phyloP scores from a whole-genome alignment of 2,888 invertebrate genomes.

The Drosophila neotestacea region DNA sequence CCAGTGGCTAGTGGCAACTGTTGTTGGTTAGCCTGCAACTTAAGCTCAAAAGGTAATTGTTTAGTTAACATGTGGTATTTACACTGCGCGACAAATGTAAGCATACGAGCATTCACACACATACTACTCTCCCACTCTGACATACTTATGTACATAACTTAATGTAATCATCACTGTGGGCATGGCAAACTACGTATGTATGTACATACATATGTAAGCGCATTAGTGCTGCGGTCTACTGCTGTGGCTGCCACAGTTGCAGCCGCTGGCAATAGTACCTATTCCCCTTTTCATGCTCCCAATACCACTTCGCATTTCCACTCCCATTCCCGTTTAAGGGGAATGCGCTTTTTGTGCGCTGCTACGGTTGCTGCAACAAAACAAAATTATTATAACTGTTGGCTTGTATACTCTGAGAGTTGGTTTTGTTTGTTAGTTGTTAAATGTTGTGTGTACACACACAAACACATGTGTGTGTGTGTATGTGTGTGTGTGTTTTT shows the following conservation, averaged over 20 bases:
- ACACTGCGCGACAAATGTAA: slow-evolving; percentile 45
- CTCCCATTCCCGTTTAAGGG: slow-evolving; percentile 7
- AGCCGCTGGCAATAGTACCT: slow-evolving; percentile 35
- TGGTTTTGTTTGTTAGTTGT: slow-evolving; percentile 52
- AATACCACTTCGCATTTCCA: neutral
- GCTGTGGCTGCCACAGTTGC: slow-evolving; percentile 53
- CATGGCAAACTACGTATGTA: slow-evolving; percentile 5
- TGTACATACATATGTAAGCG: slow-evolving; percentile 52
- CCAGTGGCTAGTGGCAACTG: slow-evolving; percentile 25
- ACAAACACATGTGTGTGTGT: neutral
- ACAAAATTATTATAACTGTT: slow-evolving; percentile 64
- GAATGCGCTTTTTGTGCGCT: slow-evolving; percentile 64
- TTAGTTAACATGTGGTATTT: slow-evolving; percentile 81
- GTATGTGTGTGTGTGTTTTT: slow-evolving; percentile 35
- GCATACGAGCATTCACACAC: slow-evolving; percentile 21
- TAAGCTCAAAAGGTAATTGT: slow-evolving; percentile 72
- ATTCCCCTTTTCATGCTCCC: neutral
- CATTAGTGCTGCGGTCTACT: slow-evolving; percentile 72
- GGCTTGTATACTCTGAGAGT: slow-evolving; percentile 35
- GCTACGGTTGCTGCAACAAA: slow-evolving; percentile 55
- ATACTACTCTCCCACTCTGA: slow-evolving; percentile 17
- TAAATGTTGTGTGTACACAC: slow-evolving; percentile 42
- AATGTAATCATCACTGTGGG: slow-evolving; percentile 61
- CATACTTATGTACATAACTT: slow-evolving; percentile 34
- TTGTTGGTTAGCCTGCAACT: slow-evolving; percentile 24